phyloP scores from a whole-genome alignment of 2,888 invertebrate species.

The Lamellibrachia satsuma region DNA sequence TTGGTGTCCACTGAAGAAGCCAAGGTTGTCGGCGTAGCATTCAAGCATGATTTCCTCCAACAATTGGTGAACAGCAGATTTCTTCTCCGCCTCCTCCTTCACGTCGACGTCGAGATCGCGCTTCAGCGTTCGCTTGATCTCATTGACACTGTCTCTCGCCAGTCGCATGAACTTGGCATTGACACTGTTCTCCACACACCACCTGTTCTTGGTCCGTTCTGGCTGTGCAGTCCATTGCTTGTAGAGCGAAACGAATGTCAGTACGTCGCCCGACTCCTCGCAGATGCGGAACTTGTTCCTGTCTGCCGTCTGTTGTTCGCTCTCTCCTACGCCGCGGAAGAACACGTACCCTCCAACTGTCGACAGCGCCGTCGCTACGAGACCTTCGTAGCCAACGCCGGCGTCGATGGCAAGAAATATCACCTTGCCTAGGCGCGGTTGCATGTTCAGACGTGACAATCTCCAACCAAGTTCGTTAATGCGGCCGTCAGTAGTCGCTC shows the following conservation, averaged over 20 bases:
- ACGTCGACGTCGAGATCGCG: constrained; percentile 41
- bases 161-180: constrained; percentile 59
- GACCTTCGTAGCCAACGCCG: constrained; percentile 50
- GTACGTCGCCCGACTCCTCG: constrained; percentile 53
- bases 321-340: constrained; percentile 51
- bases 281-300: constrained; percentile 52
- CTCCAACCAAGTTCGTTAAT: constrained; percentile 57
- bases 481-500: constrained; percentile 48
- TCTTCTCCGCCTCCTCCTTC: neutral
- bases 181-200: constrained; percentile 54
- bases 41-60: constrained; percentile 49
- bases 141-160: constrained; percentile 49
- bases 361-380: constrained; percentile 53
- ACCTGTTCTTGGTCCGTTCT: constrained; percentile 14
- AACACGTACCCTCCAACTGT: constrained; percentile 56
- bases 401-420: constrained; percentile 46
- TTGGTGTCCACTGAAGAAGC: constrained; percentile 51
- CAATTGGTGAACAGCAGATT: constrained; percentile 31
- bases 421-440: constrained; percentile 55
- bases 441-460: constrained; percentile 57
- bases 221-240: constrained; percentile 50
- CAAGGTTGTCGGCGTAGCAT: constrained; percentile 48
- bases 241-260: constrained; percentile 54
- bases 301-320: constrained; percentile 51
- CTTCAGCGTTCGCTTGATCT: constrained; percentile 45